Base-by-base conservation (phyloP, 2,113 vertebrate genomes). In the Argyrosomus japonicus region DNA sequence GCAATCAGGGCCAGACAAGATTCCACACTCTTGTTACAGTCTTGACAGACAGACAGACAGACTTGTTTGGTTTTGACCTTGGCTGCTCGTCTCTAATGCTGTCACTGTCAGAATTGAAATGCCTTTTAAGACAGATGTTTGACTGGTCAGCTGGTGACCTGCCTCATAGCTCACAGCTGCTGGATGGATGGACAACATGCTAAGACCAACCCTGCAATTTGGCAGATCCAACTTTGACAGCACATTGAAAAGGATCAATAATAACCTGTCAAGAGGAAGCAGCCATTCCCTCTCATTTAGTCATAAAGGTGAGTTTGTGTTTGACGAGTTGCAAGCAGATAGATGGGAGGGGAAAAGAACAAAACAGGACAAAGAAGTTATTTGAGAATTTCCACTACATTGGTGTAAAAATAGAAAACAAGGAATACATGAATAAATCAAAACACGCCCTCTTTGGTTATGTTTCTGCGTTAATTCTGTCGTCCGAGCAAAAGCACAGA, bases 201-300 rank as follows among this genome's bases (percentile, higher is more conserved):
- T 77, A 69, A 88, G 82, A 79, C 85, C 82, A 68, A 82, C 73
- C 82, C 79, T 32, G 68, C 91, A 85, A 92, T 91, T 90, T 92
- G 83, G 83, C 77, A 89, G 85, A 87, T 88, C 85, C 67, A 48
- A 78, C 75, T 92, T 87, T 93, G 92, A 93, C 92, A 94, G 92
- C 83, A 72, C 85, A 77, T 74, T 88, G 81, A 82, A 91, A 91
- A 77, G 65, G 88, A 95, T 95, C 93, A 85, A 95, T 95, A 93
- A 84, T 79, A 88, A 88, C 72, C 89, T 94, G 93, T 93, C 91
- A 91, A 80, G 76, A 86, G 86, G 82, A 82, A 77, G 84, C 82
- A 82, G 57, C 75, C 67, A 48, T 87, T 92, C 84, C 56, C 68
- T 78, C 88, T 88, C 77, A 86, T 89, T 91, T 81, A 78, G 83